Percentiles rank a stretch among this genome's conserved stretches.
Evolutionary conservation across 2,888 invertebrate genomes (phyloP).

Genomic region (Therioaphis trifolii): DNA sequence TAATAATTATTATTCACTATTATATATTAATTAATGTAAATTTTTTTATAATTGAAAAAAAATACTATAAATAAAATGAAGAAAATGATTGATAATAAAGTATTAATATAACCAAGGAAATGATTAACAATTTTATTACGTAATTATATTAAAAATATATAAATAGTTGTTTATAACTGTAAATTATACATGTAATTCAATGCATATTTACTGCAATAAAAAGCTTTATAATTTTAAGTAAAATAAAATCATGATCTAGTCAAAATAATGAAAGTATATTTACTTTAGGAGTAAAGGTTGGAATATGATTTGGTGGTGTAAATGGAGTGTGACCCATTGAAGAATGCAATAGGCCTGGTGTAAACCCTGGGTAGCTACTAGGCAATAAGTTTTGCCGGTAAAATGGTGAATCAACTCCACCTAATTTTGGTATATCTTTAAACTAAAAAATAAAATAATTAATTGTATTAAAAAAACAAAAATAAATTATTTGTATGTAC

Average conservation of each 20-base stretch:
- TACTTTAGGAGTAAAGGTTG: slow-evolving; percentile 91
- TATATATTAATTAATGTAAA: no score
- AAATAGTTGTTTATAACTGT: no score
- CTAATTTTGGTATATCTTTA: slow-evolving; percentile 89
- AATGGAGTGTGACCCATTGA: slow-evolving; percentile 84
- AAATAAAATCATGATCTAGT: not conserved
- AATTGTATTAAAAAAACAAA: slow-evolving; percentile 11
- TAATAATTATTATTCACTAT: not conserved
- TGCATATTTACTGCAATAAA: no score
- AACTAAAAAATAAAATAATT: slow-evolving; percentile 71
- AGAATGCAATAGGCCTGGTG: slow-evolving; percentile 82
- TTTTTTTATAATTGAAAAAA: not conserved
- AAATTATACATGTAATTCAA: no score
- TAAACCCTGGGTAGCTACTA: slow-evolving; percentile 81
- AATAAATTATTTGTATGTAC: slow-evolving; percentile 63
- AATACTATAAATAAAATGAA: no score
- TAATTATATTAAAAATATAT: not conserved
- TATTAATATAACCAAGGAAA: no score
- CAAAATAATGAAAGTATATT: slow-evolving; percentile 49
- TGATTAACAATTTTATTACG: no score
- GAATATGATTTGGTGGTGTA: slow-evolving; percentile 87
- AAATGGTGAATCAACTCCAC: slow-evolving; percentile 81
- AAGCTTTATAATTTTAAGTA: not conserved
- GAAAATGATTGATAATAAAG: no score
- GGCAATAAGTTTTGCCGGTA: slow-evolving; percentile 83